Conservation (phyloP, 2,797 vertebrate genomes). For the Catharus ustulatus region DNA sequence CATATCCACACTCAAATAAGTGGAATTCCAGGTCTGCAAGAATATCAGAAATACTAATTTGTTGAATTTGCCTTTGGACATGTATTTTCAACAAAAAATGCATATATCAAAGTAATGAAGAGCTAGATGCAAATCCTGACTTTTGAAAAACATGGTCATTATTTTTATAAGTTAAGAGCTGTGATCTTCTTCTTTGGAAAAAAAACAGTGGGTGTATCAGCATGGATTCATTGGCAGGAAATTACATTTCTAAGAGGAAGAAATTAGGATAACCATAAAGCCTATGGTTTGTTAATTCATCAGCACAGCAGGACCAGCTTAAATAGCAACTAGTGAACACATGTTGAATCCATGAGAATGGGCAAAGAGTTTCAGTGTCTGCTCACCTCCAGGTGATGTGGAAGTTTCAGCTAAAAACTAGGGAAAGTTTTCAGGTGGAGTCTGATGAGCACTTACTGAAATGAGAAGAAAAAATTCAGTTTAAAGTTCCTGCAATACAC, state of each 20-base stretch:
- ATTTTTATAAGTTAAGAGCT: background rate
- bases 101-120: background rate
- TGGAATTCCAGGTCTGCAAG: background rate
- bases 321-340: background rate
- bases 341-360: background rate
- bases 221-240: background rate
- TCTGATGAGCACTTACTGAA: background rate
- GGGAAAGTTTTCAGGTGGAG: background rate
- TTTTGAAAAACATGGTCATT: background rate
- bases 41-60: background rate
- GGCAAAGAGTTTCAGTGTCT: background rate
- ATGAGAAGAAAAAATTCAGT: background rate
- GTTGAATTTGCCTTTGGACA: background rate
- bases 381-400: background rate
- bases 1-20: background rate
- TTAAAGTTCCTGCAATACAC: background rate
- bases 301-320: background rate
- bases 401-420: background rate
- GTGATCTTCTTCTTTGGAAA: background rate
- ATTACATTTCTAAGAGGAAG: conserved; percentile 9
- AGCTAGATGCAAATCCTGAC: background rate
- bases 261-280: conserved; percentile 8
- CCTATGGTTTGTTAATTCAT: conserved; percentile 8
- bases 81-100: background rate
- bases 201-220: background rate